Base-by-base conservation (phyloP, 2,888 invertebrate genomes). In the Melikaiella ostensackeni region DNA sequence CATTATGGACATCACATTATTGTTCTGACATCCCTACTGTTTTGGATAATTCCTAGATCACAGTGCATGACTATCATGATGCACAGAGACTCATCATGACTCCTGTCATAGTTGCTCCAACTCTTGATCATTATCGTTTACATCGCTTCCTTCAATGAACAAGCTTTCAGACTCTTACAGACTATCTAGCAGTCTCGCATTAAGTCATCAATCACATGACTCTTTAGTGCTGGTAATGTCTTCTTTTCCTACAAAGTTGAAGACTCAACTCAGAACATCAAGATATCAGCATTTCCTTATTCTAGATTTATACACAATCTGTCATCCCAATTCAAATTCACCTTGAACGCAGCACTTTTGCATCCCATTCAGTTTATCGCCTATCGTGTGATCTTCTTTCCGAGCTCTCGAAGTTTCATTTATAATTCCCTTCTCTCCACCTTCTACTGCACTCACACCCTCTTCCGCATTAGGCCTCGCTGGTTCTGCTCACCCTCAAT, bases 381-480 rank as follows among this genome's bases (percentile, higher is more conserved):
- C 27, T 19, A 8, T 46, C 66, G 46, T 46, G 16, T 66, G 46
- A 66, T 66, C 66, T 66, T 66, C 66, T 66, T 30, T 46, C 13
- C 8, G 27, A 66, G 38, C 42, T 76, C 66, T 74, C n/a, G 21
- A 42, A 42, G 57, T 70, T 70, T 76, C 73, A 73, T 62, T 73
- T 57, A 16, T 62, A 73, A 57, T 46, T 73, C 46, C 76, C 59
- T 61, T 66, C 24, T 46, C 46, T 50, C 16, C 70, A 70, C 50
- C 30, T 70, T 70, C 30, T 75, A 63, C 74, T 70, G 61, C 77
- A 78, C 77, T 74, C 78, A 77, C 80, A 79, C 80, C 75, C 33
- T 70, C 38, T 50, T 55, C 61, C 50, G 70, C 70, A 76, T 75
- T 76, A 73, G 24, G 33, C 7, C 35, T 16, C 62, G 76, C 38